Percentiles rank a stretch among this genome's conserved stretches.
Evolutionary conservation across 2,797 vertebrate genomes (phyloP).

Genomic region (Coreius guichenoti): DNA sequence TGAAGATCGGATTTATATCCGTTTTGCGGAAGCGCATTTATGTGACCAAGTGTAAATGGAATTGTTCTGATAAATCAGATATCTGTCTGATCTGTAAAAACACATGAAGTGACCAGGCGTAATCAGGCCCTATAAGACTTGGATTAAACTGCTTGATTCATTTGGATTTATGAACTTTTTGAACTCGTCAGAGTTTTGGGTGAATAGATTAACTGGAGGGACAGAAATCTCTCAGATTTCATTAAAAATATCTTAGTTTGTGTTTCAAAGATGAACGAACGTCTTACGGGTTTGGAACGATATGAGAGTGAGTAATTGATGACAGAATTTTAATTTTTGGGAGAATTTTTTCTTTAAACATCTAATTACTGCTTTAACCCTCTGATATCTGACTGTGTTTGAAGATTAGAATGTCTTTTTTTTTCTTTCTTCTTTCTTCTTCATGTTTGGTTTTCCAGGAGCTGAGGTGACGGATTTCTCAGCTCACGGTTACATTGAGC

Average conservation of each 20-base stretch:
- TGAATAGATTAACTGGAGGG: not conserved
- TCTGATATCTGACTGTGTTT: not conserved
- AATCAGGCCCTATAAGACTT: not conserved
- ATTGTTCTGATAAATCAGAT: no score
- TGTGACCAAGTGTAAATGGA: no score
- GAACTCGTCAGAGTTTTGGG: not conserved
- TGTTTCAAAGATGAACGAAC: not conserved
- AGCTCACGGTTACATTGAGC: slow-evolving; percentile 70
- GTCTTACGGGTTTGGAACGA: not conserved
- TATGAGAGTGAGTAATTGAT: not conserved
- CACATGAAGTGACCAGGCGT: not conserved
- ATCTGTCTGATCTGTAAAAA: no score
- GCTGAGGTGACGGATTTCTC: slow-evolving; percentile 66
- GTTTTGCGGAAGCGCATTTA: no score
- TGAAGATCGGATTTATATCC: no score
- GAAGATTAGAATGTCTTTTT: not conserved
- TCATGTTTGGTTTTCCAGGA: slow-evolving; percentile 53
- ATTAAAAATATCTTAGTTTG: not conserved
- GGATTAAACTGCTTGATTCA: not conserved
- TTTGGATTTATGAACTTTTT: not conserved
- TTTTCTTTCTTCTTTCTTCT: not conserved
- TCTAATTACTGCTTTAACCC: not conserved
- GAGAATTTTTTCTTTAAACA: not conserved
- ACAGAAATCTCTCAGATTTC: not conserved
- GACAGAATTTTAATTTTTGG: not conserved